Percentiles rank a stretch among this genome's conserved stretches.
These are phyloP conservation scores for Bellardia pandia DNA, from an alignment of 2,888 invertebrate genomes.

Conservation along the genomic window DNA sequence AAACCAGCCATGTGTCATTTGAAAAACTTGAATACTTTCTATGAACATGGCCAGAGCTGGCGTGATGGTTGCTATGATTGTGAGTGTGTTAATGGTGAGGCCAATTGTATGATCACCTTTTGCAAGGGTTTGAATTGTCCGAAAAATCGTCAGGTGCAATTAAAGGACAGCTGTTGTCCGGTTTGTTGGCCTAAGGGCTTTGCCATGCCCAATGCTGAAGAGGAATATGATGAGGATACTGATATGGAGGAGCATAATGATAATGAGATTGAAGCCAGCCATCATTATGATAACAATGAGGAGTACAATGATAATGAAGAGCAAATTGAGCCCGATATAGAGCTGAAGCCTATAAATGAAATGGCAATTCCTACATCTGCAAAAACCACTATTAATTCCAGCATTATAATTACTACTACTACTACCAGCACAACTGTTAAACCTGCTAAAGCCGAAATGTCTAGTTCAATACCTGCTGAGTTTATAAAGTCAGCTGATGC, in stretches of 20 bases:
- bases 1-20: conserved; percentile 80
- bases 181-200: conserved; percentile 82
- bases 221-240: conserved; percentile 74
- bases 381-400: not conserved
- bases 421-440: conserved; percentile 8
- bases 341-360: conserved; percentile 64
- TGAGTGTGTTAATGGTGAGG: conserved; percentile 81
- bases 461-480: conserved; percentile 5
- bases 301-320: conserved; percentile 68
- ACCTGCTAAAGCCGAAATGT: not conserved
- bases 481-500: not conserved
- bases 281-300: conserved; percentile 57
- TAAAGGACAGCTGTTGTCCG: conserved; percentile 82
- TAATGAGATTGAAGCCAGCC: conserved; percentile 42
- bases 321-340: conserved; percentile 63
- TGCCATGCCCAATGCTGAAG: conserved; percentile 78
- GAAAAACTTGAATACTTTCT: conserved; percentile 79
- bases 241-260: conserved; percentile 46
- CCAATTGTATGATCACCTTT: conserved; percentile 80
- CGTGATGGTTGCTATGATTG: conserved; percentile 82
- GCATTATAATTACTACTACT: conserved; percentile 30
- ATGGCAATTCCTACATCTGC: not conserved
- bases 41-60: conserved; percentile 82
- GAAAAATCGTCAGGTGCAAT: conserved; percentile 78
- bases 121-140: conserved; percentile 81